Evolutionary conservation across 2,888 invertebrate species (phyloP), one percentile per base, ranked within the genome.

Genomic region (Drosophila mettleri): DNA sequence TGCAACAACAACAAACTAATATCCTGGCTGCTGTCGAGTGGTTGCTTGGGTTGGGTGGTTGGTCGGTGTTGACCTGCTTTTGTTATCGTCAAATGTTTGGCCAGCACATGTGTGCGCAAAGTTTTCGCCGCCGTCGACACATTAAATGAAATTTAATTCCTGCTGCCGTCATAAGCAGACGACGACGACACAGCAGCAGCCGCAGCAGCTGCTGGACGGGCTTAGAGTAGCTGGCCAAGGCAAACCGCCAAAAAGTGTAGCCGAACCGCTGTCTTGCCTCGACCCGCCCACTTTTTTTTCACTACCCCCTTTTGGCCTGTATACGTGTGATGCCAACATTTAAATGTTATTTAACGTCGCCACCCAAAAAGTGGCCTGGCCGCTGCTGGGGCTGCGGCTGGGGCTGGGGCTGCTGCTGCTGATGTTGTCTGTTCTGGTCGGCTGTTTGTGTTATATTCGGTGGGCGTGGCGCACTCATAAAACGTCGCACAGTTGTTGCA

Each of bases 111-210:
- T 83, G 69, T 81, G 85, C 48, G 67, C 46, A 82, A 86, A 82
- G 73, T 76, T 82, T 82, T 82, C 74, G 88, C 49, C 53, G 65
- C 46, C 54, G 76, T 78, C 79, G 75, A 70, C 83, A 86, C 86
- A 83, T 83, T 83, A 83, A 83, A 83, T 86, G 88, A 83, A 83
- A 83, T 88, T 88, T 83, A 83, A 83, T 88, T 88, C 88, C 80
- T 75, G 77, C 64, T 69, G 88, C 84, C 87, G 71, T 77, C 87
- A 81, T 86, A 81, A 81, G 86, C 88, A 88, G 83, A 41, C 70
- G 57, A 46, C 58, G 33, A 20, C 39, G 27, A 18, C 46, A 34
- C 27, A 41, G 39, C 20, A 4, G 39, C 39, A 20, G 16, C 20
- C 53, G 64, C 70, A 38, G 46, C 49, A 53, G 52, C 65, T 69